Conservation (phyloP, 2,888 invertebrate genomes). For the Netelia inedita region DNA sequence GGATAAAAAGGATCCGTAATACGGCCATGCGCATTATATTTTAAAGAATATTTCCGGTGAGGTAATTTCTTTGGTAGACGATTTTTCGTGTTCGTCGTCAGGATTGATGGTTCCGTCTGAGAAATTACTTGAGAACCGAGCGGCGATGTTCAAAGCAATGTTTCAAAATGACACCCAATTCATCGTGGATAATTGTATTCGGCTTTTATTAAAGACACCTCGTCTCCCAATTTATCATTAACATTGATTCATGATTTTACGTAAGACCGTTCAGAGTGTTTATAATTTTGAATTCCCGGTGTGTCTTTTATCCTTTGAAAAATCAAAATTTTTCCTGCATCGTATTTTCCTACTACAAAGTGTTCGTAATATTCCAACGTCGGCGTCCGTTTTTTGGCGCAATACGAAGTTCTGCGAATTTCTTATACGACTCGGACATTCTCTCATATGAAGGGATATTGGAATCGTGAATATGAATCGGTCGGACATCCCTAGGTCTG, state of each 20-base stretch:
- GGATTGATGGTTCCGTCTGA: no score
- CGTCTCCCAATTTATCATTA: no score
- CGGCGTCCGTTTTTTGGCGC: slow-evolving; percentile 18
- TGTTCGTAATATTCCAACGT: slow-evolving; percentile 21
- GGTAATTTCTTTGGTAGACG: not conserved
- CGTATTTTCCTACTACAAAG: not conserved
- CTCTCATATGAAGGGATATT: slow-evolving; percentile 59
- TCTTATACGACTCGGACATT: slow-evolving; percentile 65
- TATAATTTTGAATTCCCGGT: not conserved
- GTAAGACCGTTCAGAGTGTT: no score
- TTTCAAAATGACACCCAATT: no score
- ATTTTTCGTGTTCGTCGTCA: not conserved
- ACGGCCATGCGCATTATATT: not conserved
- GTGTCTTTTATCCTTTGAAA: not conserved
- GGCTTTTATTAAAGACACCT: no score
- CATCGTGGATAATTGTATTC: no score
- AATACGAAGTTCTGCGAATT: slow-evolving; percentile 73
- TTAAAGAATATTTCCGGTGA: not conserved
- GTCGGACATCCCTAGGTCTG: slow-evolving; percentile 44
- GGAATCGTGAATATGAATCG: slow-evolving; percentile 56
- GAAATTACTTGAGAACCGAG: no score
- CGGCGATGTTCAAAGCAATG: no score
- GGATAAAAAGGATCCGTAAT: slow-evolving; percentile 2
- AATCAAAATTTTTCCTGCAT: not conserved
- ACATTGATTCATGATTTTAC: no score